phyloP scores from a whole-genome alignment of 2,113 vertebrate genomes.

The Thomomys bottae region DNA sequence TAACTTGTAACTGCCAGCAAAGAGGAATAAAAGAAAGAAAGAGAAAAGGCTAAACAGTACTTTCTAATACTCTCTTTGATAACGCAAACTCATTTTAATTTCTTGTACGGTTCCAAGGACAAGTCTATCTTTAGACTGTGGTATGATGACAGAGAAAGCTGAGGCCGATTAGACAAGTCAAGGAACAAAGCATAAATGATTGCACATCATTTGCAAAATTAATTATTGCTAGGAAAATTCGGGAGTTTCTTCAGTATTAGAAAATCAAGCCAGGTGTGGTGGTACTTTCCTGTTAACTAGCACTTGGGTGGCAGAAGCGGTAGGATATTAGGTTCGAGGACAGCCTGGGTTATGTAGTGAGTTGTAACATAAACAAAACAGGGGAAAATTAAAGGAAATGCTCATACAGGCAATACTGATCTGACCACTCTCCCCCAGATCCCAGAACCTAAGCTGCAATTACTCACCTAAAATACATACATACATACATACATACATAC shows the following conservation, averaged over 20 bases:
- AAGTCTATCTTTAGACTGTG: constrained; percentile 22
- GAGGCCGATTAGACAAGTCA: neutral
- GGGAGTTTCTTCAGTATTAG: neutral
- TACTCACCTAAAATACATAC: too few relatives aligned
- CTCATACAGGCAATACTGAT: too few relatives aligned
- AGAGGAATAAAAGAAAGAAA: neutral
- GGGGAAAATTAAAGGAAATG: too few relatives aligned
- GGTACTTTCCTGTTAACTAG: neutral
- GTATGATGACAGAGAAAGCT: neutral
- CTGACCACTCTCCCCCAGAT: too few relatives aligned
- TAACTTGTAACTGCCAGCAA: neutral
- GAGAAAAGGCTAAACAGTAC: neutral
- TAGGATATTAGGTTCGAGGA: too few relatives aligned
- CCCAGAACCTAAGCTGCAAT: too few relatives aligned
- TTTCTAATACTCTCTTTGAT: constrained; percentile 43
- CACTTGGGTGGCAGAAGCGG: too few relatives aligned
- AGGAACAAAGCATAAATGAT: constrained; percentile 40
- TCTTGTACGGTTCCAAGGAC: constrained; percentile 24
- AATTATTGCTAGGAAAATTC: constrained; percentile 1
- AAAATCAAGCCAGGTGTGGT: neutral
- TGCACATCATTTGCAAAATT: neutral
- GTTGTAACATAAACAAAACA: too few relatives aligned
- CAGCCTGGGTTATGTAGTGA: too few relatives aligned
- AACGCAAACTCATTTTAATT: constrained; percentile 50
- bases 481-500: too few relatives aligned